Evolutionary conservation across 1,140 invertebrate genomes (phyloP).

Genomic region (Bombyx mandarina): DNA sequence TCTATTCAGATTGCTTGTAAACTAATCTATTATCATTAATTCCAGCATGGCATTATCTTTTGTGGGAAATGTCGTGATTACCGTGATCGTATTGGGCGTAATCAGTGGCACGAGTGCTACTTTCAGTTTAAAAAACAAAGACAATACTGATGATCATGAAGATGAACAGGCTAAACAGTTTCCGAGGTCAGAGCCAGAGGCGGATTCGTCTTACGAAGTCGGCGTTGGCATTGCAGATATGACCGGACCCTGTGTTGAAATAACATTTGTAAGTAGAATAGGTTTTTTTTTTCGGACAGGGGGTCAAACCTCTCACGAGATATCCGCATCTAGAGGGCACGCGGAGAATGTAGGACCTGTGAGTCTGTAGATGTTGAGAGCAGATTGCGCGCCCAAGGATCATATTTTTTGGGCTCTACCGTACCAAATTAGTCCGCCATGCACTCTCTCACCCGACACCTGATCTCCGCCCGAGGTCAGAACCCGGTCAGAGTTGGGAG

Average conservation of each 20-base stretch:
- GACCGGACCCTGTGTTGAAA: constrained; percentile 91
- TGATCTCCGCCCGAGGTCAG: no score
- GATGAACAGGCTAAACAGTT: neutral
- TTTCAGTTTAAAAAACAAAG: constrained; percentile 29
- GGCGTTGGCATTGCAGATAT: constrained; percentile 88
- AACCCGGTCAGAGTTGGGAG: no score
- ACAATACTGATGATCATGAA: constrained; percentile 10
- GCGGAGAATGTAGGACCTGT: no score
- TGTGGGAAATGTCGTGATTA: constrained; percentile 32
- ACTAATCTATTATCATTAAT: no score
- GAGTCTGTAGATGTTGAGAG: no score
- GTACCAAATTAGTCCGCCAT: no score
- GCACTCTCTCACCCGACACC: no score
- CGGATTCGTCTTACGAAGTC: constrained; percentile 49
- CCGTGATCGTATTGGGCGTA: constrained; percentile 24
- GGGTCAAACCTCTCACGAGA: neutral
- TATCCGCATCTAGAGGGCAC: neutral
- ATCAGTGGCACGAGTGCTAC: constrained; percentile 31
- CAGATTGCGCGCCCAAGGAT: no score
- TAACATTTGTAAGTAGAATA: constrained; percentile 85
- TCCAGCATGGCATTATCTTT: constrained; percentile 29
- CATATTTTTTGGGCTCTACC: no score
- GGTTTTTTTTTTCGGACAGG: neutral
- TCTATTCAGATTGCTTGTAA: no score
- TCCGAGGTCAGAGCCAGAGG: constrained; percentile 6